Evolutionary conservation across 2,797 vertebrate genomes (phyloP).

Genomic region (Alca torda): DNA sequence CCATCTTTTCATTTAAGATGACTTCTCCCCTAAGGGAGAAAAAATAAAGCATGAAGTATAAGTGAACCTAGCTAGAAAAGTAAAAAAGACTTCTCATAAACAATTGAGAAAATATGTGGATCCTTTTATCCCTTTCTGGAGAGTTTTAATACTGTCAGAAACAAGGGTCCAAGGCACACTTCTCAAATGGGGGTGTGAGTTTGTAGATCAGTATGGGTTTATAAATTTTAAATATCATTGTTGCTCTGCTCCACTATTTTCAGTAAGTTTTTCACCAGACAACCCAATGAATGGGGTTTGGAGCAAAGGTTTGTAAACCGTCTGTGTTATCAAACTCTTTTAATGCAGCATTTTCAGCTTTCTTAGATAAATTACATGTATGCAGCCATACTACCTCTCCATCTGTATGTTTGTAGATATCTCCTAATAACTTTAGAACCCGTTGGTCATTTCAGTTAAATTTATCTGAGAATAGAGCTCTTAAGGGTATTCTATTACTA

Average conservation of each 20-base stretch:
- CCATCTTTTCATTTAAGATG: neutral
- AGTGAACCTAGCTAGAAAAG: neutral
- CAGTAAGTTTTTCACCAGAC: neutral
- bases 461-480: neutral
- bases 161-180: neutral
- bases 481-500: neutral
- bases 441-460: neutral
- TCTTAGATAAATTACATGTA: neutral
- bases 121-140: neutral
- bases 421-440: neutral
- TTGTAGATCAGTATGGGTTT: neutral
- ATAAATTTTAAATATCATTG: neutral
- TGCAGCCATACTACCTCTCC: neutral
- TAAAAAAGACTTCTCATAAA: neutral
- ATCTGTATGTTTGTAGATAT: neutral
- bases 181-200: neutral
- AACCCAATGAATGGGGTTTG: neutral
- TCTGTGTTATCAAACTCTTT: neutral
- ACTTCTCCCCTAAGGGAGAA: neutral
- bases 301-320: neutral
- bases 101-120: neutral
- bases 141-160: neutral
- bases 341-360: neutral
- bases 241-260: neutral
- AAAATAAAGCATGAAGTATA: neutral